Base-by-base conservation (phyloP, 2,797 vertebrate genomes). In the Jordanella pulchra region DNA sequence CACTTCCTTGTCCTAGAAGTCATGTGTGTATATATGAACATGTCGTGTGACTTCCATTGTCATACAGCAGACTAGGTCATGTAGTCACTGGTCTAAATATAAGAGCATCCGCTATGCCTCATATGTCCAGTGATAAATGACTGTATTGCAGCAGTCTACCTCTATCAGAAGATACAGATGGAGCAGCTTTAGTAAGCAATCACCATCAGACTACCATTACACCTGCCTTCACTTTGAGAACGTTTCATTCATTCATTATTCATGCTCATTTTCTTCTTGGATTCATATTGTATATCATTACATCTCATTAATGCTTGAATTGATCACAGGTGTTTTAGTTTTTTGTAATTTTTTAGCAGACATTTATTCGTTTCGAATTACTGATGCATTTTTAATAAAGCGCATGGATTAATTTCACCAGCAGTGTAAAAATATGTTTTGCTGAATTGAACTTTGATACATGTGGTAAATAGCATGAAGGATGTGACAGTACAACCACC, bases 1-100 rank as follows among this genome's bases (percentile, higher is more conserved):
- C 28, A 87, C 89, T 92, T 93, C 91, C 87, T 82, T 76, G 12
- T 84, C 56, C 17, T 69, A 48, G 88, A 84, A 90, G 91, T 93
- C 90, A 91, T 75, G 87, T 27, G 76, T 80, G 39, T 84, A 80
- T 87, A 83, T 86, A 82, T 82, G 83, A 85, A 88, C 77, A 73
- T 71, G 81, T 82, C 83, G 55, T 85, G 80, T 93, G 94, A 94
- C 84, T 65, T 66, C 71, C 50, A 69, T 76, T 81, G 78, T 89
- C 88, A 91, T 7, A 54, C 76, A 78, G 32, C 28, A 77, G 83
- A 78, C 79, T 79, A 71, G 72, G 65, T 58, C 69, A 81, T 74
- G 72, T 69, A 80, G 87, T 91, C 90, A 92, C 73, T 23, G 1
- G 3, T 83, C 82, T 90, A 91, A 85, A 90, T 87, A 87, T 80